Percentiles rank a stretch among this genome's conserved stretches.
phyloP scores from a whole-genome alignment of 64 coral and sea anemone genomes.

The Montipora efflorescens region DNA sequence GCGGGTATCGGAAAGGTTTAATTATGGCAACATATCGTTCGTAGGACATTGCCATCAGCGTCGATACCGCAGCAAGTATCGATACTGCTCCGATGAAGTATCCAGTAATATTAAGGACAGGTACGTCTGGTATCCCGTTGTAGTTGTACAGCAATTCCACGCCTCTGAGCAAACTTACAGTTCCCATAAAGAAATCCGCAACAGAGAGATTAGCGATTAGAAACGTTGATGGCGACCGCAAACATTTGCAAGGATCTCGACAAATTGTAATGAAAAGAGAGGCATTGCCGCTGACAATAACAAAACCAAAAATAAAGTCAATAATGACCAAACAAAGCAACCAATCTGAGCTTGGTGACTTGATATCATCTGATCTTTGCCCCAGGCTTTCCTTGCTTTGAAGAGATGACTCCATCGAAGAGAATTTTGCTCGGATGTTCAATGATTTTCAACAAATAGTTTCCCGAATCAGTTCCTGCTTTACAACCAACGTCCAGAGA shows the following conservation, averaged over 20 bases:
- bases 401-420: not conserved
- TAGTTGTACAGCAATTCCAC: conserved; percentile 1
- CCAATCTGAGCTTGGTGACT: not conserved
- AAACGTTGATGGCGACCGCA: not conserved
- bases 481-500: no score
- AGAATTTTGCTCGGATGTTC: no score
- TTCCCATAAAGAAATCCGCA: conserved; percentile 46
- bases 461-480: no score
- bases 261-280: conserved; percentile 32
- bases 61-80: conserved; percentile 23
- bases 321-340: not conserved
- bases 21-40: conserved; percentile 37
- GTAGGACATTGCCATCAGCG: conserved; percentile 40
- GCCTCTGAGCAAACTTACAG: conserved; percentile 10
- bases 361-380: not conserved
- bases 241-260: conserved; percentile 28
- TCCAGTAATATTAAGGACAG: not conserved
- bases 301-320: conserved; percentile 2
- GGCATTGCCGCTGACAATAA: not conserved
- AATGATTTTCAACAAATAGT: no score
- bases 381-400: not conserved
- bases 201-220: conserved; percentile 33
- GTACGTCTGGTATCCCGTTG: not conserved
- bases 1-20: conserved; percentile 37
- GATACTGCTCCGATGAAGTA: conserved; percentile 36